Evolutionary conservation across 2,888 invertebrate species (phyloP).

Genomic region (Minunthozetes semirufus): DNA sequence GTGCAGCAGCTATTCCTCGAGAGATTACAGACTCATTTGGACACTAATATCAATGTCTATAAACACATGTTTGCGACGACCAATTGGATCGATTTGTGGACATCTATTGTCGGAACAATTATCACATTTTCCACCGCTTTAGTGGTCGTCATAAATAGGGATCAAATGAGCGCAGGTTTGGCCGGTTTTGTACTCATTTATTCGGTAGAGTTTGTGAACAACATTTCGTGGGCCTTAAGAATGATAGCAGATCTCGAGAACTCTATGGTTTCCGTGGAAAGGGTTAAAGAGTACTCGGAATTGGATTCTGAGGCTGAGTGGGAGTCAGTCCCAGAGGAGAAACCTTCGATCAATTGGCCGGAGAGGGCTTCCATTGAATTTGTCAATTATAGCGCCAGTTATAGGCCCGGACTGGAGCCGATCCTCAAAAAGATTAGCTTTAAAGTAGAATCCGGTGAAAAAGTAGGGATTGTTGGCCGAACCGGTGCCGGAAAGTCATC

Average conservation of each 20-base stretch:
- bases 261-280: slow-evolving; percentile 60
- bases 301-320: slow-evolving; percentile 49
- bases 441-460: slow-evolving; percentile 71
- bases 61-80: not conserved
- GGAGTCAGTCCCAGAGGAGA: not conserved
- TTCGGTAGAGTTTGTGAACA: not conserved
- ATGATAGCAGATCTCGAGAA: slow-evolving; percentile 54
- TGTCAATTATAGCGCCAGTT: slow-evolving; percentile 71
- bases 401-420: slow-evolving; percentile 74
- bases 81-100: slow-evolving; percentile 9
- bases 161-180: not conserved
- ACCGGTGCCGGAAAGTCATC: slow-evolving; percentile 49
- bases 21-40: not conserved
- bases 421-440: slow-evolving; percentile 73
- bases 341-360: not conserved
- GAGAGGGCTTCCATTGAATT: slow-evolving; percentile 67
- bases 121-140: not conserved
- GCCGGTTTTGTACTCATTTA: not conserved
- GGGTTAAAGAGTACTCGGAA: slow-evolving; percentile 68
- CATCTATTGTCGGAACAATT: not conserved
- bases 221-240: slow-evolving; percentile 52
- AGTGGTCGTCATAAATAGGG: not conserved
- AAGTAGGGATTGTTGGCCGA: slow-evolving; percentile 52
- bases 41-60: not conserved
- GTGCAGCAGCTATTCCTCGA: slow-evolving; percentile 70